These are phyloP conservation scores for Sinohyriopsis cumingii DNA, from an alignment of 2,888 invertebrate genomes.

Conservation along the genomic window DNA sequence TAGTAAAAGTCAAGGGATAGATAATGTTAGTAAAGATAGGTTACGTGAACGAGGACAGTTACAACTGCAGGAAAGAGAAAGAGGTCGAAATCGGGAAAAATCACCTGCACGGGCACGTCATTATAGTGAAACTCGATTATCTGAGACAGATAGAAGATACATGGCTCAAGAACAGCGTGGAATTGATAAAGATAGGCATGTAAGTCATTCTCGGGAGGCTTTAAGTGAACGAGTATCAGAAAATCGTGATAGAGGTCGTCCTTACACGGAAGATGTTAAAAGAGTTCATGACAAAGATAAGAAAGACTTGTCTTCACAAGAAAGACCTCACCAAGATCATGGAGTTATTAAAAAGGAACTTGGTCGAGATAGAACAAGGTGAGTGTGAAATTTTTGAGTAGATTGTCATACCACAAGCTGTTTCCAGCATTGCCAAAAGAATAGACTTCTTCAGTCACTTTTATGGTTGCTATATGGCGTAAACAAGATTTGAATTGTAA, in stretches of 20 bases:
- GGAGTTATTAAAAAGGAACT: conserved; percentile 38
- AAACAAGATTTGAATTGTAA: no score
- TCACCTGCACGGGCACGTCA: conserved; percentile 55
- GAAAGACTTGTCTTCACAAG: conserved; percentile 21
- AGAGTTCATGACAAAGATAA: conserved; percentile 24
- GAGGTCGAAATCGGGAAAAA: conserved; percentile 57
- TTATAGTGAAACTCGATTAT: conserved; percentile 57
- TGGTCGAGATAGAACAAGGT: conserved; percentile 26
- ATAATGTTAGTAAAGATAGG: conserved; percentile 40
- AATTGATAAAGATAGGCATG: conserved; percentile 43
- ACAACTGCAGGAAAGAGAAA: conserved; percentile 27
- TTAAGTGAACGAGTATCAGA: conserved; percentile 33
- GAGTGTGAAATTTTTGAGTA: not conserved
- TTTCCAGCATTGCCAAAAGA: no score
- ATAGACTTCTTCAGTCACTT: no score
- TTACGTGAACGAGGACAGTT: conserved; percentile 50
- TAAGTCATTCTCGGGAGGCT: conserved; percentile 35
- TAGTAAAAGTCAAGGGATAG: conserved; percentile 24
- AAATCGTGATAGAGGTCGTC: conserved; percentile 28
- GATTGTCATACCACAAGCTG: no score
- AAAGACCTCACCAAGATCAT: conserved; percentile 27
- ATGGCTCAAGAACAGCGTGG: conserved; percentile 42
- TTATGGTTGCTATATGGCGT: no score
- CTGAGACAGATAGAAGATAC: conserved; percentile 56
- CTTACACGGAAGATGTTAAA: conserved; percentile 32